Base-by-base conservation (phyloP, 2,113 vertebrate species). In the Oncorhynchus masou region DNA sequence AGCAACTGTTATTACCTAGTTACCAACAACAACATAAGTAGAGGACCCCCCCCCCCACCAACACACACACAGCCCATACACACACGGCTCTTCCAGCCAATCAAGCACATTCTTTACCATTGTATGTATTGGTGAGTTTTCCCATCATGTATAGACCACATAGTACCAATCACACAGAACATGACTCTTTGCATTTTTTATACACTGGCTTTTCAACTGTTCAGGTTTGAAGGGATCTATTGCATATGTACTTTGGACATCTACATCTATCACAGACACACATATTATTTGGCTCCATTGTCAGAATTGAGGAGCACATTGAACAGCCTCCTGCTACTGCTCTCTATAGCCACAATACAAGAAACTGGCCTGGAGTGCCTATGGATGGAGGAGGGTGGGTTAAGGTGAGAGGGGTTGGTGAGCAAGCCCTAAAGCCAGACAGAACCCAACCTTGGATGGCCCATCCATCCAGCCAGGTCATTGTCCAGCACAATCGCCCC, bases 401-500 rank as follows among this genome's bases (percentile, higher is more conserved):
- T 29, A 59, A 11, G 51, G 51, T 31, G 16, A 31, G 49, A 12
- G 31, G 39, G 68, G 3, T 22, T 22, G 25, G 51, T 31, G 51
- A 72, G 49, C 24, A 3, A n/a, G 49, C 8, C 6, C 24, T n/a
- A 31, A 12, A 34, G 9, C 20, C 68, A 70, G n/a, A 48, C 68
- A 49, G 68, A 29, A n/a, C 25, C 49, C 70, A 72, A 20, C 25
- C 70, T 24, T 71, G 49, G 24, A 51, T 45, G n/a, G 70, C 16
- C 51, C 49, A 57, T 5, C 70, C 49, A 29, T 6, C 70, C 49
- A 29, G 16, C 51, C 27, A 34, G 70, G 27, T 22, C 25, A 22
- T 72, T 72, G 70, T 72, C 51, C 16, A 22, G 70, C 25, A 72
- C 51, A 72, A 72, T 72, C 70, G 12, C 51, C 6, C 51, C 4